Evolutionary conservation across 2,113 vertebrate genomes (phyloP).

Genomic region (Leuciscus idus): DNA sequence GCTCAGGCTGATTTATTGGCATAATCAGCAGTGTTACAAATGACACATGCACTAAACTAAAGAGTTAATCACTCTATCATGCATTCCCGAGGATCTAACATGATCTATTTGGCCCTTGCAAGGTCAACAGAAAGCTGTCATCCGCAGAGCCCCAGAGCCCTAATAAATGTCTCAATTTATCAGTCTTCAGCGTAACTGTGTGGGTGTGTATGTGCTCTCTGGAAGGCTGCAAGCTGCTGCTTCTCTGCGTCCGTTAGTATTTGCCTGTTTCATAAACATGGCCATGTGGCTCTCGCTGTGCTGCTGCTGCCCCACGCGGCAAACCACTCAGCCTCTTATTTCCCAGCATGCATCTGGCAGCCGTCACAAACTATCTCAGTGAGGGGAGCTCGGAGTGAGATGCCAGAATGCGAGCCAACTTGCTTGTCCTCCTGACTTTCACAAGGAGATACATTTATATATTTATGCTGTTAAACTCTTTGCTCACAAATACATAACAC

Average conservation of each 20-base stretch:
- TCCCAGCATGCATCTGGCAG: conserved; percentile 75
- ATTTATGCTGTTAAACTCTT: conserved; percentile 17
- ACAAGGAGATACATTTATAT: conserved; percentile 2
- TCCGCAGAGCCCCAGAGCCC: conserved; percentile 3
- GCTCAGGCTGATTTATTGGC: background rate
- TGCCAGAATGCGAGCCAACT: conserved; percentile 16
- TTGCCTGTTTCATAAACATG: conserved; percentile 61
- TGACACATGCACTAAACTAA: background rate
- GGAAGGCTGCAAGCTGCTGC: conserved; percentile 32
- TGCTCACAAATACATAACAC: background rate
- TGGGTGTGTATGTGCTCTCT: conserved; percentile 16
- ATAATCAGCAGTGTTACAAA: conserved; percentile 19
- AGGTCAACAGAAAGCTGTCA: conserved; percentile 25
- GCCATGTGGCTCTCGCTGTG: conserved; percentile 74
- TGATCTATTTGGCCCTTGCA: conserved; percentile 19
- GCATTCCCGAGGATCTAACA: background rate
- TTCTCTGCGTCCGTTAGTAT: conserved; percentile 43
- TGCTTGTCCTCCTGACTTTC: conserved; percentile 17
- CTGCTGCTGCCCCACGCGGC: conserved; percentile 66
- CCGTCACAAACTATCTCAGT: conserved; percentile 58
- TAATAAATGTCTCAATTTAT: conserved; percentile 43
- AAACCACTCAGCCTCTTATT: conserved; percentile 73
- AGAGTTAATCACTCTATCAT: conserved; percentile 27
- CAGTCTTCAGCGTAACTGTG: conserved; percentile 19
- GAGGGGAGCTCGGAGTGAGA: conserved; percentile 27